These are phyloP conservation scores for Thermophis baileyi DNA, from an alignment of 2,113 vertebrate genomes.

Conservation along the genomic window DNA sequence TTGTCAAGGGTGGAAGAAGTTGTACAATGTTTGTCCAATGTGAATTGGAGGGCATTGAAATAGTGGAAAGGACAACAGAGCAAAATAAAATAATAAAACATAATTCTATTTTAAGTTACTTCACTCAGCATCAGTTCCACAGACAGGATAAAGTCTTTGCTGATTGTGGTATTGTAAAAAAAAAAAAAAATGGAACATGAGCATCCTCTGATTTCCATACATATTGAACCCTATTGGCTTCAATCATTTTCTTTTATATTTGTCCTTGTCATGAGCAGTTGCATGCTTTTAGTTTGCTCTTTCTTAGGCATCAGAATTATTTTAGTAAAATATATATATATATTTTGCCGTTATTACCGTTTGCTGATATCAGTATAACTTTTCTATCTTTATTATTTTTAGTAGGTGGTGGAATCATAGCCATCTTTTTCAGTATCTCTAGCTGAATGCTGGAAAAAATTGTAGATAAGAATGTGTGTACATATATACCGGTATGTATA, in stretches of 20 bases:
- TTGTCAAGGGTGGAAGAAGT: background rate
- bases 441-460: background rate
- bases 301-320: background rate
- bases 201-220: background rate
- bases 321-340: background rate
- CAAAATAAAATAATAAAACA: background rate
- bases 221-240: background rate
- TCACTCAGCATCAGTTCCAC: background rate
- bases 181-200: background rate
- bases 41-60: background rate
- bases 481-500: background rate
- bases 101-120: background rate
- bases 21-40: background rate
- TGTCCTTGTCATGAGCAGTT: background rate
- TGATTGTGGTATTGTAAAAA: background rate
- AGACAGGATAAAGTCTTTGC: background rate
- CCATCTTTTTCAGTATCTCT: background rate
- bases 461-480: background rate
- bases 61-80: background rate
- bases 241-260: conserved; percentile 13
- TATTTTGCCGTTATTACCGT: background rate
- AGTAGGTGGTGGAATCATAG: background rate
- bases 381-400: conserved; percentile 22
- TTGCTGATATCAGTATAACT: background rate
- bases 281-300: background rate